phyloP scores from a whole-genome alignment of 2,113 vertebrate genomes.

The Oreochromis niloticus region DNA sequence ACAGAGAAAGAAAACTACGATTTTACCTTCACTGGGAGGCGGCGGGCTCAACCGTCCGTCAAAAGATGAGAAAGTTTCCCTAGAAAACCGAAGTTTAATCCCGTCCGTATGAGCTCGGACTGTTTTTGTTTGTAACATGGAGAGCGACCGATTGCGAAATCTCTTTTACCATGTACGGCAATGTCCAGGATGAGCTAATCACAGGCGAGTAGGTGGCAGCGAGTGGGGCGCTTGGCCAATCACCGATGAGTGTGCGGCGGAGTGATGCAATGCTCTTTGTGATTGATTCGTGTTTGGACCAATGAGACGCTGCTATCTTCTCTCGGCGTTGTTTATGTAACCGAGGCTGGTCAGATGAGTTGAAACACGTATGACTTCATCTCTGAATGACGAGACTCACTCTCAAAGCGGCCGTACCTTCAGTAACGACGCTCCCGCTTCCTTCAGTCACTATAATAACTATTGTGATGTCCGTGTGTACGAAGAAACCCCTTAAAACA shows the following conservation, averaged over 20 bases:
- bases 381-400: background rate
- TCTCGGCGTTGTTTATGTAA: conserved; percentile 53
- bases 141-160: conserved; percentile 75
- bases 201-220: background rate
- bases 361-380: conserved; percentile 41
- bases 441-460: background rate
- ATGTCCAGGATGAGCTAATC: conserved; percentile 63
- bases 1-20: background rate
- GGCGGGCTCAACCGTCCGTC: background rate
- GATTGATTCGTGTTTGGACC: conserved; percentile 27
- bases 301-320: conserved; percentile 1
- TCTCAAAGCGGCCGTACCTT: background rate
- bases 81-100: background rate
- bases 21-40: conserved; percentile 57
- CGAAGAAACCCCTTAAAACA: background rate
- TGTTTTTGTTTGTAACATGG: conserved; percentile 75
- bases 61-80: background rate
- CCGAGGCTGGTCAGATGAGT: conserved; percentile 30
- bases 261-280: conserved; percentile 51
- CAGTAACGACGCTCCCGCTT: background rate
- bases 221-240: conserved; percentile 27
- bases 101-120: background rate
- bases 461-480: background rate
- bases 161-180: conserved; percentile 71
- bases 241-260: background rate